phyloP scores from a whole-genome alignment of 2,888 invertebrate species.

The Malacosoma neustria region DNA sequence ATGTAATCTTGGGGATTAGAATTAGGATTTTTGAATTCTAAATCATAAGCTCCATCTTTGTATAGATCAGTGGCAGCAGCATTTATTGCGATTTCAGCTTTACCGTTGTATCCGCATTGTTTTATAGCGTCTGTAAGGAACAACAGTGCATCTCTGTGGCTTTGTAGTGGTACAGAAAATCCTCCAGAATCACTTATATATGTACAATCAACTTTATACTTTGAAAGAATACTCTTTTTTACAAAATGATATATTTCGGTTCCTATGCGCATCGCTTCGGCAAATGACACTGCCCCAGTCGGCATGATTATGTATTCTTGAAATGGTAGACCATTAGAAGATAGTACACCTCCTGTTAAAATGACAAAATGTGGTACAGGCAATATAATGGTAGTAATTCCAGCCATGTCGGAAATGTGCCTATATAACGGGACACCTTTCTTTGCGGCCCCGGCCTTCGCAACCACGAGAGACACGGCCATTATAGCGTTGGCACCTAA shows the following conservation, averaged over 20 bases:
- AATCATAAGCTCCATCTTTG: slow-evolving; percentile 89
- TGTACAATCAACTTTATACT: slow-evolving; percentile 92
- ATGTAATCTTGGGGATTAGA: slow-evolving; percentile 90
- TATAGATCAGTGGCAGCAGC: slow-evolving; percentile 97
- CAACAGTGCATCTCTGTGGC: slow-evolving; percentile 92
- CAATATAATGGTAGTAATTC: slow-evolving; percentile 89
- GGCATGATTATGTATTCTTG: slow-evolving; percentile 97
- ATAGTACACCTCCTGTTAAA: slow-evolving; percentile 96
- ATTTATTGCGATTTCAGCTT: slow-evolving; percentile 95
- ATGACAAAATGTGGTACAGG: slow-evolving; percentile 99
- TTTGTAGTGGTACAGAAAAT: slow-evolving; percentile 95
- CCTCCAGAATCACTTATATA: slow-evolving; percentile 98
- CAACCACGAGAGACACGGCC: slow-evolving; percentile 95
- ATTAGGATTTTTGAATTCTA: slow-evolving; percentile 97
- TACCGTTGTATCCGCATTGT: slow-evolving; percentile 95
- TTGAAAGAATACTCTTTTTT: slow-evolving; percentile 90
- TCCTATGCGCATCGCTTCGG: slow-evolving; percentile 98
- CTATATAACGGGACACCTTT: slow-evolving; percentile 90
- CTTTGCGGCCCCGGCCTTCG: slow-evolving; percentile 97
- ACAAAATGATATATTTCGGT: slow-evolving; percentile 96
- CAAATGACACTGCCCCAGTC: slow-evolving; percentile 91
- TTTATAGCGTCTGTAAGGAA: slow-evolving; percentile 90
- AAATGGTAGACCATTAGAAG: slow-evolving; percentile 96
- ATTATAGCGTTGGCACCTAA: slow-evolving; percentile 97
- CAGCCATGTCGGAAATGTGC: slow-evolving; percentile 96